Evolutionary conservation across 2,797 vertebrate species (phyloP).

Genomic region (Varecia variegata): DNA sequence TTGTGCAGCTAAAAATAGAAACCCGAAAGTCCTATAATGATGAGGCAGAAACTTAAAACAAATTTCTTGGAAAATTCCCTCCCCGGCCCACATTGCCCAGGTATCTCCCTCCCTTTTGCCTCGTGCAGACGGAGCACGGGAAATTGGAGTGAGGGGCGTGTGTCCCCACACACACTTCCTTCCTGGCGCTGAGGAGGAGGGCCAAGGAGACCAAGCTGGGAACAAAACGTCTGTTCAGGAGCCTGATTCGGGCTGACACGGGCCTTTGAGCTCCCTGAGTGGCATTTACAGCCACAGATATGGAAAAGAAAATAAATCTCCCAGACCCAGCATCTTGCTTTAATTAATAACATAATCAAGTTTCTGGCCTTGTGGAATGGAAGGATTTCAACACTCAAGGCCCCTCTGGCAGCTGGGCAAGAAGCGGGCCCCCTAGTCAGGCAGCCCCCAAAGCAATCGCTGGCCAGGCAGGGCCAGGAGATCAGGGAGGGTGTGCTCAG

Average conservation of each 20-base stretch:
- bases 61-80: slow-evolving; percentile 76
- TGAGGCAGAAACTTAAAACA: slow-evolving; percentile 75
- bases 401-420: slow-evolving; percentile 48
- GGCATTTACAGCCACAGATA: slow-evolving; percentile 80
- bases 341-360: slow-evolving; percentile 82
- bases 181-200: slow-evolving; percentile 69
- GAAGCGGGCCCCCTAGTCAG: neutral
- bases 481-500: neutral
- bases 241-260: slow-evolving; percentile 76
- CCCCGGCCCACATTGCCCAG: slow-evolving; percentile 44
- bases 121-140: slow-evolving; percentile 41
- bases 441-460: neutral
- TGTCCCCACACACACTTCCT: slow-evolving; percentile 70
- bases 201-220: slow-evolving; percentile 52
- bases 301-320: slow-evolving; percentile 86
- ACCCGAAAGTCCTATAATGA: slow-evolving; percentile 51
- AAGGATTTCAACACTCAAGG: slow-evolving; percentile 69
- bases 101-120: slow-evolving; percentile 74
- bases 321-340: slow-evolving; percentile 76
- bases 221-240: slow-evolving; percentile 82
- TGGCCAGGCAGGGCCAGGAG: neutral
- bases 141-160: slow-evolving; percentile 8
- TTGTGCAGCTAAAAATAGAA: slow-evolving; percentile 70
- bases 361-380: slow-evolving; percentile 64
- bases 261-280: slow-evolving; percentile 77